Percentiles rank a stretch among this genome's conserved stretches.
Evolutionary conservation across 2,797 vertebrate species (phyloP).

Genomic region (Anolis apletophallus): DNA sequence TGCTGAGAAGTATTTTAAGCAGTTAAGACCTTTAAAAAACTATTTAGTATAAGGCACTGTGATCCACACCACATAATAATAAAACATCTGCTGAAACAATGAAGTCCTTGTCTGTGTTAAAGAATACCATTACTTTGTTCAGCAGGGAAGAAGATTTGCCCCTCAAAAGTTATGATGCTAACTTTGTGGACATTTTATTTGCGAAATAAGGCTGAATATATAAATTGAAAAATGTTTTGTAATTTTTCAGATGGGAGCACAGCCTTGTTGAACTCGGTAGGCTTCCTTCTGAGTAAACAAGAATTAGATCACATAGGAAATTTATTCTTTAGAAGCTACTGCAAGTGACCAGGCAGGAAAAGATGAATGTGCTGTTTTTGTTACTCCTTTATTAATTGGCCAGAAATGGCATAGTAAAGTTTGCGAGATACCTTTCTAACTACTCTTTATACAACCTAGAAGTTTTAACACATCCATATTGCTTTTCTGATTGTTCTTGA

Average conservation of each 20-base stretch:
- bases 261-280: background rate
- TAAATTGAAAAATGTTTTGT: slow-evolving; percentile 11
- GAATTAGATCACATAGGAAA: background rate
- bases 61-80: background rate
- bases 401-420: background rate
- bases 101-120: background rate
- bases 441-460: background rate
- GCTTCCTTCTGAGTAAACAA: background rate
- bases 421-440: background rate
- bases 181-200: background rate
- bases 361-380: slow-evolving; percentile 1
- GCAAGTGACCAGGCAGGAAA: slow-evolving; percentile 1
- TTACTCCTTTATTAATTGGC: background rate
- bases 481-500: slow-evolving; percentile 5
- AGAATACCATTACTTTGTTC: slow-evolving; percentile 19
- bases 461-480: background rate
- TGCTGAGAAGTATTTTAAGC: slow-evolving; percentile 22
- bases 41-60: slow-evolving; percentile 21
- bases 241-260: background rate
- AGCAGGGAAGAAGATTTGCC: background rate
- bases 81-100: background rate
- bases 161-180: background rate
- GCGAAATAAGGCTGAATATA: background rate
- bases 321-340: background rate
- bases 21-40: background rate